Conservation (phyloP, 2,888 invertebrate genomes). For the Cataglyphis livida region DNA sequence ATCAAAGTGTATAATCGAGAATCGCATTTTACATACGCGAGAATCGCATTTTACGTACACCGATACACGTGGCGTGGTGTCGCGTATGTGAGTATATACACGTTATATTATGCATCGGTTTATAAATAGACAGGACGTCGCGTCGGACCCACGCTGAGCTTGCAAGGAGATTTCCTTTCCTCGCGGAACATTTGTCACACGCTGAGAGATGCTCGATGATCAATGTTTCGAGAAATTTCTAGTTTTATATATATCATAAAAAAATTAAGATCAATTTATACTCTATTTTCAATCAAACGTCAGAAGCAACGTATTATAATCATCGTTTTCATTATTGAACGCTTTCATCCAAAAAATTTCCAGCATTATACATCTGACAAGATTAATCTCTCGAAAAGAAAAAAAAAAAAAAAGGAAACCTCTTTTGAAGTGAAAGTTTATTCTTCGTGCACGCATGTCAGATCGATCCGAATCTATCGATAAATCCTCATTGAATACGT, state of each 20-base stretch:
- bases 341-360: not conserved
- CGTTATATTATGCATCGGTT: constrained; percentile 64
- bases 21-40: not conserved
- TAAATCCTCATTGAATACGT: constrained; percentile 35
- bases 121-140: constrained; percentile 82
- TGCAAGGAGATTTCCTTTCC: constrained; percentile 73
- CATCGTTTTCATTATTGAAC: not conserved
- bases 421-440: constrained; percentile 42
- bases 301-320: not conserved
- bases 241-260: not conserved
- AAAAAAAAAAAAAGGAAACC: not conserved
- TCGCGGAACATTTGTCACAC: constrained; percentile 70
- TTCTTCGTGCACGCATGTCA: constrained; percentile 24
- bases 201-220: constrained; percentile 66
- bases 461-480: constrained; percentile 40
- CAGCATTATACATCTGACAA: not conserved
- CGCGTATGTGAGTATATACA: not conserved
- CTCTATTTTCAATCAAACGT: not conserved
- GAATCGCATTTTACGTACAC: not conserved
- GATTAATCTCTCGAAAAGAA: not conserved
- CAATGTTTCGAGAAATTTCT: not conserved
- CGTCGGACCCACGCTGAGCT: constrained; percentile 80
- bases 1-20: not conserved
- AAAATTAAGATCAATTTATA: not conserved
- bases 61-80: not conserved